Conservation (phyloP, 2,113 vertebrate genomes). For the Megaceryle maxima region DNA sequence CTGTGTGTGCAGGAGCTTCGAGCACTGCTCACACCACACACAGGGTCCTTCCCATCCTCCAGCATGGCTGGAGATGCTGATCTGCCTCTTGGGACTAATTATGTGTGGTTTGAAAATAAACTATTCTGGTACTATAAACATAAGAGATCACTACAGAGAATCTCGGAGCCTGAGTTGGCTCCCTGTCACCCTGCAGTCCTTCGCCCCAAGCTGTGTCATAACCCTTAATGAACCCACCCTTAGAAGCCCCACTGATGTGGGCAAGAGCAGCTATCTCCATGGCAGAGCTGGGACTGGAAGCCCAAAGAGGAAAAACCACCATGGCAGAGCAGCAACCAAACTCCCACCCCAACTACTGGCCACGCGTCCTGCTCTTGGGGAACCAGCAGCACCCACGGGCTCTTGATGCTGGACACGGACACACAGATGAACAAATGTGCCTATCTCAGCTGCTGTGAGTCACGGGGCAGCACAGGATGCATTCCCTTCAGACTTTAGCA, state of each 20-base stretch:
- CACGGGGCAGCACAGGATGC: background rate
- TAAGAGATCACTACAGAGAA: background rate
- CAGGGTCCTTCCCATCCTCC: background rate
- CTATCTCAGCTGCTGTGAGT: background rate
- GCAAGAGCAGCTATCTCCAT: background rate
- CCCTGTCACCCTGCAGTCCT: background rate
- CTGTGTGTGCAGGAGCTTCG: background rate
- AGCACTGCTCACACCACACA: background rate
- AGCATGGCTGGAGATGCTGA: fast-evolving
- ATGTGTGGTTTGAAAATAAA: background rate
- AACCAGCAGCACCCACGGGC: background rate
- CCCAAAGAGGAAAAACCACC: background rate
- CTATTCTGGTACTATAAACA: background rate
- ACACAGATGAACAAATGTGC: fast-evolving
- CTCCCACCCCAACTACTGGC: background rate
- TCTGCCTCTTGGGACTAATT: background rate
- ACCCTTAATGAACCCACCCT: background rate
- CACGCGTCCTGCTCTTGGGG: background rate
- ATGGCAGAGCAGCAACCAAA: background rate
- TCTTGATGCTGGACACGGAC: background rate
- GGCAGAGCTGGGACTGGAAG: background rate
- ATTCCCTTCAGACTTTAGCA: background rate
- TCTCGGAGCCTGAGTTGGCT: background rate
- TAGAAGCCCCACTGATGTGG: background rate
- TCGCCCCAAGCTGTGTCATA: background rate